Conservation (phyloP, 2,113 vertebrate species). For the Ginglymostoma cirratum region DNA sequence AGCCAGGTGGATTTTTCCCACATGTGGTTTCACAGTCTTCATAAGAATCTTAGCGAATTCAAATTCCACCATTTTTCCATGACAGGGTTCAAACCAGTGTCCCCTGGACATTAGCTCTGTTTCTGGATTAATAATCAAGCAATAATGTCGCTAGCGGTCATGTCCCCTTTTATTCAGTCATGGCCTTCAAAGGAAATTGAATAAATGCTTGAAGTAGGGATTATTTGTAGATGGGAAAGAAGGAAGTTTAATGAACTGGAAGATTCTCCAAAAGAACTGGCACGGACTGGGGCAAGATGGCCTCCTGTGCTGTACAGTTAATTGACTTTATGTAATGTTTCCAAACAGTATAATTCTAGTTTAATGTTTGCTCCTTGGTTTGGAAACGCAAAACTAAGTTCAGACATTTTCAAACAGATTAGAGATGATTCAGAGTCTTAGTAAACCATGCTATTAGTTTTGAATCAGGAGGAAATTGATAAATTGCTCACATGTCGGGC, state of each 20-base stretch:
- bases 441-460: background rate
- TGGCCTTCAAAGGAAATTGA: background rate
- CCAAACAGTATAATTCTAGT: background rate
- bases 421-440: background rate
- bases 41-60: too few relatives aligned
- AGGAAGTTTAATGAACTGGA: background rate
- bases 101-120: too few relatives aligned
- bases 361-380: background rate
- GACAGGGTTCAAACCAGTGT: too few relatives aligned
- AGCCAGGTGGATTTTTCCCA: too few relatives aligned
- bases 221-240: background rate
- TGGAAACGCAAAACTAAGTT: background rate
- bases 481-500: background rate
- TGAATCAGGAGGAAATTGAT: background rate
- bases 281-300: background rate
- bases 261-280: background rate
- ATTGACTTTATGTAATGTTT: background rate
- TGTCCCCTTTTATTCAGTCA: background rate
- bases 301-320: background rate
- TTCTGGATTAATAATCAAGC: too few relatives aligned
- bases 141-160: too few relatives aligned
- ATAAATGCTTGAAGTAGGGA: background rate
- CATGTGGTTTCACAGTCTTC: too few relatives aligned
- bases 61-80: too few relatives aligned
- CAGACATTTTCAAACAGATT: background rate